These are phyloP conservation scores for Acronicta psi DNA, from an alignment of 2,888 invertebrate genomes.

Conservation along the genomic window DNA sequence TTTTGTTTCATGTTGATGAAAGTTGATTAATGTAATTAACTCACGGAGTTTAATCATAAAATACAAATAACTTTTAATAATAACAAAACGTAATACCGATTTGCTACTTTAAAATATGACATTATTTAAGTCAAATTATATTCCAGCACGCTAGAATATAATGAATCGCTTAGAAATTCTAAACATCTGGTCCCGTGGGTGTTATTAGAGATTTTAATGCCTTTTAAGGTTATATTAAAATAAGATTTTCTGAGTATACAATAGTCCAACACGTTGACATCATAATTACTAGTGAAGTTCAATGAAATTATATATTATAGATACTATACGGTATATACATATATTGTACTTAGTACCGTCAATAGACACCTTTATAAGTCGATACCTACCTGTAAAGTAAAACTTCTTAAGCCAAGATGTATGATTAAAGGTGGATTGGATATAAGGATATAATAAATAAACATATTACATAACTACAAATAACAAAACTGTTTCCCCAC, in stretches of 20 bases:
- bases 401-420: no score
- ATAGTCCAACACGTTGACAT: no score
- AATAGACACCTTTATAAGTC: no score
- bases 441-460: no score
- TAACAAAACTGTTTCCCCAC: not conserved
- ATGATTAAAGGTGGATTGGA: no score
- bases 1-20: conserved; percentile 37
- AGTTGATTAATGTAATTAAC: conserved; percentile 50
- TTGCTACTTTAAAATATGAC: conserved; percentile 32
- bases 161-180: conserved; percentile 23
- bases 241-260: not conserved
- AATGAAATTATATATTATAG: not conserved
- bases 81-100: conserved; percentile 28
- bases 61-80: conserved; percentile 44
- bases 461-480: not conserved
- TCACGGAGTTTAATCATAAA: conserved; percentile 45
- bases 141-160: conserved; percentile 16
- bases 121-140: conserved; percentile 23
- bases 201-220: conserved; percentile 4
- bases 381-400: no score
- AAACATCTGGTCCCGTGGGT: conserved; percentile 6
- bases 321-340: no score
- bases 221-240: not conserved
- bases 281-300: no score
- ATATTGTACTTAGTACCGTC: no score